Conservation (phyloP, 2,113 vertebrate genomes). For the Spermophilus dauricus region DNA sequence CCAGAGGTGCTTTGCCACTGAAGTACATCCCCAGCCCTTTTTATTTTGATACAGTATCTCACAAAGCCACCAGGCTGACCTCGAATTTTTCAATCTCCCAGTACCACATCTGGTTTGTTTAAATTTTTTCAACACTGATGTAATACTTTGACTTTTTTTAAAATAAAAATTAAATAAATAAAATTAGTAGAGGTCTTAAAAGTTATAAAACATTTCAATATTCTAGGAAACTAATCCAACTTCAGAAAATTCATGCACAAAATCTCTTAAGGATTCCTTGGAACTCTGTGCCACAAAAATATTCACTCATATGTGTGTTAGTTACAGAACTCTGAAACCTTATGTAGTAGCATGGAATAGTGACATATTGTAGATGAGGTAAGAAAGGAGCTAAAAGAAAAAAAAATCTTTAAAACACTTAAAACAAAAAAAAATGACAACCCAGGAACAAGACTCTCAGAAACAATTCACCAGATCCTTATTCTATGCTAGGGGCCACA, state of each 20-base stretch:
- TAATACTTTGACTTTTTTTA: not conserved
- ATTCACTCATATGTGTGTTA: not conserved
- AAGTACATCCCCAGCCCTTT: too few relatives aligned
- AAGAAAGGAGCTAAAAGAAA: not conserved
- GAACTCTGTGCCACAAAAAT: not conserved
- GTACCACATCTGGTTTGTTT: not conserved
- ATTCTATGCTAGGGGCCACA: not conserved
- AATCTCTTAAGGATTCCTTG: constrained; percentile 1
- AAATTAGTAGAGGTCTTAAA: constrained; percentile 15
- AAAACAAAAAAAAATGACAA: not conserved
- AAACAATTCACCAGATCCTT: not conserved
- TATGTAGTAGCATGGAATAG: too few relatives aligned
- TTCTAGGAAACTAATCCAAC: not conserved
- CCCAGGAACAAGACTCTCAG: not conserved
- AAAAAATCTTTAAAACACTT: not conserved
- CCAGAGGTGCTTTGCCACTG: too few relatives aligned
- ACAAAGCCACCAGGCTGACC: too few relatives aligned
- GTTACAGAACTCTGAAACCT: not conserved
- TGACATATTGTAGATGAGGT: not conserved
- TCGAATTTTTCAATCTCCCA: too few relatives aligned
- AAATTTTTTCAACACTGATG: constrained; percentile 22
- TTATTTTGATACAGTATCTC: too few relatives aligned
- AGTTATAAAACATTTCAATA: not conserved
- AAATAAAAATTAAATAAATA: constrained; percentile 45
- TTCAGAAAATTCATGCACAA: not conserved